These are phyloP conservation scores for Silurus aristotelis DNA, from an alignment of 2,797 vertebrate species.

Conservation along the genomic window DNA sequence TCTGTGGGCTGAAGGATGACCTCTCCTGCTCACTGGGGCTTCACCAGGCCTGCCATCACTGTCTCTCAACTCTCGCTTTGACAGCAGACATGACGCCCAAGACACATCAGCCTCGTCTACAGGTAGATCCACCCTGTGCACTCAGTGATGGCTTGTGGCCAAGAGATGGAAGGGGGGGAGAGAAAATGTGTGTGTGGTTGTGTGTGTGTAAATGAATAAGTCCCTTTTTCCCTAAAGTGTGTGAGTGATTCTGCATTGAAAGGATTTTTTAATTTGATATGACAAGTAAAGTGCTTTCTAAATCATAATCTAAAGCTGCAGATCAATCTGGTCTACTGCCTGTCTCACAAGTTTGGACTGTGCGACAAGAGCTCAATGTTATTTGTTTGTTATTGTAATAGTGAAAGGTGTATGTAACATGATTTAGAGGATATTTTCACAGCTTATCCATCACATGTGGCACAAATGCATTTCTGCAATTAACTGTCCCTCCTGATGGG, in stretches of 20 bases:
- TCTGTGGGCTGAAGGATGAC: conserved; percentile 86
- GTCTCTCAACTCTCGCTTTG: conserved; percentile 90
- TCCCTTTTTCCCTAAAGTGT: conserved; percentile 40
- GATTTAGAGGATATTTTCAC: conserved; percentile 48
- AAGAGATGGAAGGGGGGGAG: conserved; percentile 63
- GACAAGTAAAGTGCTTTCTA: conserved; percentile 32
- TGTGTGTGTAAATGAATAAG: conserved; percentile 18
- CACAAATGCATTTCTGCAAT: conserved; percentile 59
- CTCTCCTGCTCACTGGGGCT: conserved; percentile 82
- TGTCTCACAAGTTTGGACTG: conserved; percentile 22
- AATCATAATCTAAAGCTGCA: conserved; percentile 37
- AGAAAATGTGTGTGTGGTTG: conserved; percentile 12
- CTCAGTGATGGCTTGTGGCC: conserved; percentile 74
- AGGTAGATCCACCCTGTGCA: conserved; percentile 68
- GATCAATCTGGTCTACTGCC: conserved; percentile 21
- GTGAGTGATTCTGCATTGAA: conserved; percentile 38
- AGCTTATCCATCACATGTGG: conserved; percentile 48
- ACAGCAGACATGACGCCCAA: conserved; percentile 93
- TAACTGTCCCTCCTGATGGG: conserved; percentile 54
- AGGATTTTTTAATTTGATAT: conserved; percentile 34
- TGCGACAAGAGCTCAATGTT: conserved; percentile 45
- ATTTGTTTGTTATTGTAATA: conserved; percentile 35
- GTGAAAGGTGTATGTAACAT: conserved; percentile 40
- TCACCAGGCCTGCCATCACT: conserved; percentile 86
- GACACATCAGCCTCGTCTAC: conserved; percentile 78